Base-by-base conservation (phyloP, 2,888 invertebrate genomes). In the Norana najaformis region DNA sequence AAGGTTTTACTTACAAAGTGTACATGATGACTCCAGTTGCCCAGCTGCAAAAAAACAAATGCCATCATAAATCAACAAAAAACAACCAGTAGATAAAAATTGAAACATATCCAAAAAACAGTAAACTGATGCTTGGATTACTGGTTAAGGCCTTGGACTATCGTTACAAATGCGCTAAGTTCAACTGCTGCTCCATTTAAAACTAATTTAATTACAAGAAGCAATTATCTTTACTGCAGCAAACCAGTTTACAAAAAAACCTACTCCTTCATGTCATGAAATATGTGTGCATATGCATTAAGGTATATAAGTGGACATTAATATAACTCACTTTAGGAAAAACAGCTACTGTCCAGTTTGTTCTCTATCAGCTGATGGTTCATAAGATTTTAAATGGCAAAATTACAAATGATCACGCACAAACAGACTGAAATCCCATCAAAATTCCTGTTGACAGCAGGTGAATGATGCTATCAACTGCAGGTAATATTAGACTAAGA, bases 11-110 rank as follows among this genome's bases (percentile, higher is more conserved):
- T 92, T 90, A 92, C 92, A 93, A 89, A 34, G 92, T 92, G 88
- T 92, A 92, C 91, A 92, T 92, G 82, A 92, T 92, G 34, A 93
- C 93, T 23, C 93, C 93, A 69, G 90, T 89, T 0, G 93, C 94
- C 93, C 96, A 99, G 91, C 92, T 92, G 90, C 30, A 89, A 83
- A 34, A 37, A 88, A 82, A 90, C 38, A 13, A 89, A n/a, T 69
- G 30, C n/a, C 69, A 69, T n/a, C 30, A 8, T 30, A 69, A 41
- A 69, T 69, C 4, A 69, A n/a, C 36, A 85, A 37, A 83, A 85
- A 36, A 53, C 23, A 13, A 18, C 0, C 1, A 6, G 2, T n/a
- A 85, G 13, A 16, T 4, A 69, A 53, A 53, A 30, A 69, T 69
- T 69, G n/a, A n/a, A n/a, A 69, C 69, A 69, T 69, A 30, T 69